Conservation (phyloP, 2,797 vertebrate genomes). For the Takifugu ocellatus region DNA sequence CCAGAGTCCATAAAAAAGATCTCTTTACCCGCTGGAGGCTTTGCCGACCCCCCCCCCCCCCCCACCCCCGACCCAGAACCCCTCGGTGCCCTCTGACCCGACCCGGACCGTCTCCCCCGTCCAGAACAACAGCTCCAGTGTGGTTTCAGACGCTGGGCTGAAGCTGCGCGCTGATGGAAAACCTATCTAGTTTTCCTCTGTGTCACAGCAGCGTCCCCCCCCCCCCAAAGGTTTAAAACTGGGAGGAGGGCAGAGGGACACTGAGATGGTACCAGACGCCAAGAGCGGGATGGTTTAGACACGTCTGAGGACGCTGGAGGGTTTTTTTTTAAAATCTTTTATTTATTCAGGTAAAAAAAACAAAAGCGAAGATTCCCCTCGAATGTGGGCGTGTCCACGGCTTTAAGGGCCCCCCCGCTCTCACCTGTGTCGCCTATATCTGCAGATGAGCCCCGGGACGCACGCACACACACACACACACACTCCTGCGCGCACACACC, state of each 20-base stretch:
- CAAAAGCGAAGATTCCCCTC: constrained; percentile 9
- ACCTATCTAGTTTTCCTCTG: constrained; percentile 70
- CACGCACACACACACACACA: constrained; percentile 45
- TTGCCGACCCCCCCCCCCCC: constrained; percentile 28
- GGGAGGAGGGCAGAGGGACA: constrained; percentile 32
- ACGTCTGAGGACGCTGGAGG: not conserved
- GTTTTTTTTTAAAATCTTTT: not conserved
- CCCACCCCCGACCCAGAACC: not conserved
- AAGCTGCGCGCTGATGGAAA: constrained; percentile 61
- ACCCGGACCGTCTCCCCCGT: constrained; percentile 60
- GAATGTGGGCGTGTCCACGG: constrained; percentile 67
- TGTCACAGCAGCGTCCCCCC: constrained; percentile 59
- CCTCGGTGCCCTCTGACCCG: constrained; percentile 62
- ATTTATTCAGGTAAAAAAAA: not conserved
- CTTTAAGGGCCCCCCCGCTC: constrained; percentile 45
- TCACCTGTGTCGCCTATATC: constrained; percentile 71
- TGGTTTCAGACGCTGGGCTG: too few species aligned
- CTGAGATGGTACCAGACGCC: constrained; percentile 31
- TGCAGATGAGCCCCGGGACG: constrained; percentile 43
- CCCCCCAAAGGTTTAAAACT: constrained; percentile 57
- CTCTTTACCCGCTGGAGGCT: constrained; percentile 46
- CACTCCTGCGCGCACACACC: constrained; percentile 44
- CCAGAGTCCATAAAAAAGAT: constrained; percentile 26
- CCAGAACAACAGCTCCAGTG: constrained; percentile 22
- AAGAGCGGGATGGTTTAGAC: constrained; percentile 15